Percentiles rank a stretch among this genome's conserved stretches.
phyloP scores from a whole-genome alignment of 2,797 vertebrate genomes.

The Graptemys geographica region DNA sequence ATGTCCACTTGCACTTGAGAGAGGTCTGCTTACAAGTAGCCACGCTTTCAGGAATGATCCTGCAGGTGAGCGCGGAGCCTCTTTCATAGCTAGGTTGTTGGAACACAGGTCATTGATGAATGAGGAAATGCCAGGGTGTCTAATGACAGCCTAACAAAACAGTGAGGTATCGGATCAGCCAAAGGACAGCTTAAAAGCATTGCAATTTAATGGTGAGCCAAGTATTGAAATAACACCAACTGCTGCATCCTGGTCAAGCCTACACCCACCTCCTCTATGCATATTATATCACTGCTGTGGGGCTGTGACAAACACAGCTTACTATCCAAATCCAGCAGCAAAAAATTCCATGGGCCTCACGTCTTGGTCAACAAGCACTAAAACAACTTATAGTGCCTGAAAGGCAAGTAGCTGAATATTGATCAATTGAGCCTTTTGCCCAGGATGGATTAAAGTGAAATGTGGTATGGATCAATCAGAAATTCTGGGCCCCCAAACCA shows the following conservation, averaged over 20 bases:
- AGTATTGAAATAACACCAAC: background rate
- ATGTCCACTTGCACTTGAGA: background rate
- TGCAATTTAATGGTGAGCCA: background rate
- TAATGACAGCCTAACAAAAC: background rate
- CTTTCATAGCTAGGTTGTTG: background rate
- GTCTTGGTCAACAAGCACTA: background rate
- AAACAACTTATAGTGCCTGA: background rate
- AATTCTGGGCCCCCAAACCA: background rate
- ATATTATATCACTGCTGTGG: background rate
- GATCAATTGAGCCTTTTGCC: background rate
- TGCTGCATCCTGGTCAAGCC: background rate
- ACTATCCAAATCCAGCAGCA: background rate
- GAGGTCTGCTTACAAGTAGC: background rate
- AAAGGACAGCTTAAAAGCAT: background rate
- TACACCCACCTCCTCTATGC: background rate
- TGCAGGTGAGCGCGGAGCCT: background rate
- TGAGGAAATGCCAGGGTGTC: background rate
- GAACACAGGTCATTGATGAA: background rate
- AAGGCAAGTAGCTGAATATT: background rate
- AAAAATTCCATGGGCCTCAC: background rate
- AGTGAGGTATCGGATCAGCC: background rate
- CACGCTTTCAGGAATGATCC: background rate
- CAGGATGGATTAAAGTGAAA: rapidly evolving
- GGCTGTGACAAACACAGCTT: background rate
- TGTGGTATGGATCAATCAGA: background rate